Percentiles rank a stretch among this genome's conserved stretches.
Evolutionary conservation across 2,888 invertebrate genomes (phyloP).

Genomic region (Scelioninae gen. 2): DNA sequence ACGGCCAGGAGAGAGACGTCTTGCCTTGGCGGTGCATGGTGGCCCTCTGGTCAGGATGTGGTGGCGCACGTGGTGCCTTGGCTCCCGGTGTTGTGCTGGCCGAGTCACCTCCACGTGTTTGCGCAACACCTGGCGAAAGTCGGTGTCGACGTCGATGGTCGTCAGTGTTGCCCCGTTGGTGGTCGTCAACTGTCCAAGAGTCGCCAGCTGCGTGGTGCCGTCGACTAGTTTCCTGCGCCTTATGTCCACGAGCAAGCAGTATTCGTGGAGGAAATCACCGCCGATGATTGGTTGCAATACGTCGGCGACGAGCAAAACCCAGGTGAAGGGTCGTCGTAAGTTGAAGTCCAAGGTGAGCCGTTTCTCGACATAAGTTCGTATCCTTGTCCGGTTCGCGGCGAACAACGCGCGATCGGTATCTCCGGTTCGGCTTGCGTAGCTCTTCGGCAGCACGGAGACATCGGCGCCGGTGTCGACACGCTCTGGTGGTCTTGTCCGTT

Average conservation of each 20-base stretch:
- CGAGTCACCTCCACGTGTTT: slow-evolving; percentile 11
- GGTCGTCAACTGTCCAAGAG: not conserved
- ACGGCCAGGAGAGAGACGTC: not conserved
- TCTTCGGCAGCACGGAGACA: slow-evolving; percentile 7
- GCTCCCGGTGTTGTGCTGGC: not conserved
- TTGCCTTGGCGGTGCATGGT: not conserved
- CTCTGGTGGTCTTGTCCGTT: no score
- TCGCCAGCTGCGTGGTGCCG: slow-evolving; percentile 54
- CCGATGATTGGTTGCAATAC: slow-evolving; percentile 68
- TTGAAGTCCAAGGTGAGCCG: slow-evolving; percentile 58
- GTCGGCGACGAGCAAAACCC: slow-evolving; percentile 6
- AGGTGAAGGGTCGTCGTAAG: slow-evolving; percentile 1
- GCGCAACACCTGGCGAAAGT: not conserved
- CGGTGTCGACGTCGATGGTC: not conserved
- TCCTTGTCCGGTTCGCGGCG: slow-evolving; percentile 68
- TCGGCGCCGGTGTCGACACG: slow-evolving; percentile 32
- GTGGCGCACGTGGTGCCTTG: not conserved
- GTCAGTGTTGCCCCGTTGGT: not conserved
- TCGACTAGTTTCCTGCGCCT: slow-evolving; percentile 1
- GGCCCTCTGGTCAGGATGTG: slow-evolving; percentile 1
- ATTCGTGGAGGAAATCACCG: slow-evolving; percentile 65
- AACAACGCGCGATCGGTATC: slow-evolving; percentile 56
- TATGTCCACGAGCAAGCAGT: slow-evolving; percentile 18
- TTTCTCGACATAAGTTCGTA: slow-evolving; percentile 66
- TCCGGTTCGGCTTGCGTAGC: not conserved